Conservation (phyloP, 1,140 invertebrate genomes). For the Zaprionus capensis region DNA sequence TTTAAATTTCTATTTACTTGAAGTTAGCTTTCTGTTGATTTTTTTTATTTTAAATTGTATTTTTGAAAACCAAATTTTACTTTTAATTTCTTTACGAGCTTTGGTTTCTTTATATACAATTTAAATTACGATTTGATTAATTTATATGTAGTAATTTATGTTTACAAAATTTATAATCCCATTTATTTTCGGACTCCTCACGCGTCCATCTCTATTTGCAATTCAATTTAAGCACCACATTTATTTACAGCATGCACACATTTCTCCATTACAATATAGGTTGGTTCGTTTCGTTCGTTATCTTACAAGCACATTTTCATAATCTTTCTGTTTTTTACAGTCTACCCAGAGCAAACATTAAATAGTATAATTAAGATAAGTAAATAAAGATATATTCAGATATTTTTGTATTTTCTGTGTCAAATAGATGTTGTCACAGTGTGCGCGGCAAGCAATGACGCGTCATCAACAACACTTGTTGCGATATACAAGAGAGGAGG, state of each 20-base stretch:
- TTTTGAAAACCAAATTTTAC: neutral
- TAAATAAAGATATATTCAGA: slow-evolving; percentile 2
- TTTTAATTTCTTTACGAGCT: no score
- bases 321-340: neutral
- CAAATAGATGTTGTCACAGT: slow-evolving; percentile 40
- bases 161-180: neutral
- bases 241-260: neutral
- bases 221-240: neutral
- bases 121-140: neutral
- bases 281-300: neutral
- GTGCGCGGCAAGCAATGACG: slow-evolving; percentile 42
- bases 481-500: slow-evolving; percentile 26
- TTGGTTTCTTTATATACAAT: neutral
- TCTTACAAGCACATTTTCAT: slow-evolving; percentile 11
- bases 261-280: slow-evolving; percentile 4
- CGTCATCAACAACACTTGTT: slow-evolving; percentile 61
- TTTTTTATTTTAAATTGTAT: neutral
- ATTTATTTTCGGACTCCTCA: neutral
- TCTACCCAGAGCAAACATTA: neutral
- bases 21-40: no score
- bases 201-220: neutral
- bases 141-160: neutral
- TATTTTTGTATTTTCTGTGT: slow-evolving; percentile 6
- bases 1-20: no score
- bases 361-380: slow-evolving; percentile 9